Evolutionary conservation across 2,888 invertebrate species (phyloP).

Genomic region (Esperia sulphurella): DNA sequence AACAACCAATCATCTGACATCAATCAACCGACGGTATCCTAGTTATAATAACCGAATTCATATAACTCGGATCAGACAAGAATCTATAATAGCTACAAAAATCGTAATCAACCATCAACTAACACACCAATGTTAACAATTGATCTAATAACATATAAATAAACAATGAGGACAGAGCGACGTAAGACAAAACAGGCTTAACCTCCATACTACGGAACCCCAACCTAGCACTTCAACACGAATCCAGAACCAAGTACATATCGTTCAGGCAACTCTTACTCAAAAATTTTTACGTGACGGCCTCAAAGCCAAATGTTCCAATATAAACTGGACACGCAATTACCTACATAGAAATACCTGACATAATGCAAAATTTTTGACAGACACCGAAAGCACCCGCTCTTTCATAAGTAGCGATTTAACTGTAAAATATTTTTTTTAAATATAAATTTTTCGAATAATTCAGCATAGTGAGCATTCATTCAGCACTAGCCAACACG

Average conservation of each 20-base stretch:
- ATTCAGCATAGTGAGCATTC: constrained; percentile 5
- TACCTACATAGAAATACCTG: not conserved
- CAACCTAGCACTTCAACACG: not conserved
- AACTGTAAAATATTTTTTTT: not conserved
- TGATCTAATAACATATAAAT: not conserved
- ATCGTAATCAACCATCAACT: not conserved
- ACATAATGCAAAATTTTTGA: constrained; percentile 2
- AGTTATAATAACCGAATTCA: too few species aligned
- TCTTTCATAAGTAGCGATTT: constrained; percentile 7
- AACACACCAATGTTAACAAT: not conserved
- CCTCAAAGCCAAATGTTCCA: not conserved
- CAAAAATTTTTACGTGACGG: not conserved
- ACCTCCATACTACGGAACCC: not conserved
- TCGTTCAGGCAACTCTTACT: too few species aligned
- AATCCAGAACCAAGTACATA: too few species aligned
- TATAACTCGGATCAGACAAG: too few species aligned
- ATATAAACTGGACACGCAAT: not conserved
- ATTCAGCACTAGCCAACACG: constrained; percentile 2
- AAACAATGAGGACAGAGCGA: not conserved
- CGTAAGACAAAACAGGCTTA: not conserved
- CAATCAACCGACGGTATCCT: too few species aligned
- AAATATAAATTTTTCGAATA: constrained; percentile 3
- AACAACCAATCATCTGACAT: too few species aligned
- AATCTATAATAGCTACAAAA: not conserved
- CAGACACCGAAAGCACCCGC: constrained; percentile 10